Evolutionary conservation across 2,888 invertebrate genomes (phyloP).

Genomic region (Geophilus truncorum): DNA sequence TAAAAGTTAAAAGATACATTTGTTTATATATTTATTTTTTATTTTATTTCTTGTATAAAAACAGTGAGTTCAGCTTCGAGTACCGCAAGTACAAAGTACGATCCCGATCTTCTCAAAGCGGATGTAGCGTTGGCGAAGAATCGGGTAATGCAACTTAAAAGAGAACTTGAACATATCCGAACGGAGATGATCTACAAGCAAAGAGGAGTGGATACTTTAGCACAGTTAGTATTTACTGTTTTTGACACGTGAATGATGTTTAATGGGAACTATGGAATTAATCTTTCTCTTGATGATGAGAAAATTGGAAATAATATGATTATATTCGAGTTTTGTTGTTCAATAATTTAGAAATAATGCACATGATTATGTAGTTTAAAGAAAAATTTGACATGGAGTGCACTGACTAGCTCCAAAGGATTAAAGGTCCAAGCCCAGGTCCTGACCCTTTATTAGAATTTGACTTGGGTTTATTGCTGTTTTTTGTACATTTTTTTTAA

Average conservation of each 20-base stretch:
- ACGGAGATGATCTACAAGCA: conserved; percentile 88
- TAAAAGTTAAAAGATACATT: not conserved
- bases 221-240: conserved; percentile 63
- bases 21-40: not conserved
- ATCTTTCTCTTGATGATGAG: not conserved
- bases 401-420: not conserved
- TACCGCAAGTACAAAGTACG: conserved; percentile 84
- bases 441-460: not conserved
- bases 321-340: not conserved
- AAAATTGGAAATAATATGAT: not conserved
- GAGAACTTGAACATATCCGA: conserved; percentile 83
- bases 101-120: conserved; percentile 85
- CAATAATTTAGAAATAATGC: not conserved
- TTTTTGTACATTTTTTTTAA: not conserved
- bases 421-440: not conserved
- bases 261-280: conserved; percentile 8
- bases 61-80: conserved; percentile 66
- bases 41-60: conserved; percentile 54
- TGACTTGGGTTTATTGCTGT: not conserved
- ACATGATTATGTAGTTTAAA: not conserved
- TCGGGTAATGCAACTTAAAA: conserved; percentile 78
- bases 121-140: conserved; percentile 86
- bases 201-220: conserved; percentile 83
- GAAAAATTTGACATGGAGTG: conserved; percentile 3
- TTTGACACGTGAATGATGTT: conserved; percentile 16